Base-by-base conservation (phyloP, 2,888 invertebrate species). In the Lysandra coridon region DNA sequence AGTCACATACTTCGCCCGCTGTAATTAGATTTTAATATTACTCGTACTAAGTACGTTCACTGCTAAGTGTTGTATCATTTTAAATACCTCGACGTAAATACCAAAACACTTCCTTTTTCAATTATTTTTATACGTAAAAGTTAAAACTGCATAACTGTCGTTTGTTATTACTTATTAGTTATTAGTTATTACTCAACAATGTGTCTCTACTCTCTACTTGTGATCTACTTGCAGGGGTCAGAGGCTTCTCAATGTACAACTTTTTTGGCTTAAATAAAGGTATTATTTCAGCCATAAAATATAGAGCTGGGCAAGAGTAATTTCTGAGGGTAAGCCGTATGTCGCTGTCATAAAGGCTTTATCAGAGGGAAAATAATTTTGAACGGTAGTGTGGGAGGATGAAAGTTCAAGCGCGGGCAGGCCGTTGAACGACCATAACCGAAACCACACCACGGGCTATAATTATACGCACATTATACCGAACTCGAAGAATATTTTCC, bases 361-460 rank as follows among this genome's bases (percentile, higher is more conserved):
- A 17, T 57, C 57, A 4, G 57, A 57, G 57, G 17, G 4, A 57
- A 57, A 57, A 57, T 57, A 57, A 57, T 17, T 57, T 57, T 57
- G 1, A 57, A 57, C 57, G 57, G 17, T 57, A 74, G 40, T 74
- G 74, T 74, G 74, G 74, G 74, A 74, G 74, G n/a, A 44, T 4
- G 40, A 37, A n/a, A 40, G 74, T 74, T 74, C 74, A 40, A 74
- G 74, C 74, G 74, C 74, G 74, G 33, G 17, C 40, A 73, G 73
- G 44, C 74, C 74, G 40, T 74, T 74, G 74, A 73, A 74, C 74
- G 74, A 74, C 44, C 73, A 73, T 37, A 40, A 17, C 64, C 64
- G 12, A 30, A 40, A 74, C 74, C 7, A n/a, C 23, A 44, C n/a
- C 40, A 64, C 74, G 17, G 40, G 40, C 40, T 73, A 74, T 44